Conservation (phyloP, 1,140 invertebrate genomes). For the Macrobrachium rosenbergii region DNA sequence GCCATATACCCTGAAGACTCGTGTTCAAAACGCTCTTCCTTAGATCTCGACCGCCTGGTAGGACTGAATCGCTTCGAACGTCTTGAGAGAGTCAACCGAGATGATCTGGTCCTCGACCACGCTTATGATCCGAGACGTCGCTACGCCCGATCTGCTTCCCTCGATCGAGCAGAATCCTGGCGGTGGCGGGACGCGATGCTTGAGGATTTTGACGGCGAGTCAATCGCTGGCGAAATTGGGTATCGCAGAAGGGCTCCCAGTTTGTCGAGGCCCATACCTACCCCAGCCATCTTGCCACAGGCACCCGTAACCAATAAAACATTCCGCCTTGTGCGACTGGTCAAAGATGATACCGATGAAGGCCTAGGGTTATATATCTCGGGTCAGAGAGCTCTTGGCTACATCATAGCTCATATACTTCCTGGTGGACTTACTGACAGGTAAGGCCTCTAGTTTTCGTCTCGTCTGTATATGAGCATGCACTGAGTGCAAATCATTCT, state of each 20-base stretch:
- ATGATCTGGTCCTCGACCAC: slow-evolving; percentile 9
- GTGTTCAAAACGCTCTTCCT: slow-evolving; percentile 51
- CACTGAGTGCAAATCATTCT: too few species aligned
- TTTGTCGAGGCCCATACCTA: slow-evolving; percentile 27
- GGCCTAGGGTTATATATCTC: slow-evolving; percentile 86
- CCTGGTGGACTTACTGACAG: slow-evolving; percentile 83
- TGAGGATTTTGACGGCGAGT: slow-evolving; percentile 51
- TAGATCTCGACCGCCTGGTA: slow-evolving; percentile 59
- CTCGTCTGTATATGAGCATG: too few species aligned
- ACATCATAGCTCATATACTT: slow-evolving; percentile 84
- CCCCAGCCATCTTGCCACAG: slow-evolving; percentile 21
- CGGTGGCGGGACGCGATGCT: slow-evolving; percentile 45
- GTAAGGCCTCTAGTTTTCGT: slow-evolving; percentile 71
- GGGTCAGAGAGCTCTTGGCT: slow-evolving; percentile 80
- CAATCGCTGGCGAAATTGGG: slow-evolving; percentile 28
- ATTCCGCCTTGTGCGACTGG: slow-evolving; percentile 78
- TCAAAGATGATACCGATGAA: slow-evolving; percentile 76
- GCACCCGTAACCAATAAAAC: slow-evolving; percentile 63
- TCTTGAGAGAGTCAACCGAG: slow-evolving; percentile 1
- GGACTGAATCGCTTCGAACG: slow-evolving; percentile 41
- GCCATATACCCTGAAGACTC: slow-evolving; percentile 61
- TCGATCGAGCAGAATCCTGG: slow-evolving; percentile 64
- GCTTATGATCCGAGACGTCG: slow-evolving; percentile 25
- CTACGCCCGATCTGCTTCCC: slow-evolving; percentile 61
- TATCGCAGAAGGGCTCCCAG: slow-evolving; percentile 23